A percentile compares a stretch with the other conserved stretches of the same genome.
These are phyloP conservation scores for Malurus splendens DNA, from an alignment of 2,797 vertebrate species.

Conservation along the genomic window DNA sequence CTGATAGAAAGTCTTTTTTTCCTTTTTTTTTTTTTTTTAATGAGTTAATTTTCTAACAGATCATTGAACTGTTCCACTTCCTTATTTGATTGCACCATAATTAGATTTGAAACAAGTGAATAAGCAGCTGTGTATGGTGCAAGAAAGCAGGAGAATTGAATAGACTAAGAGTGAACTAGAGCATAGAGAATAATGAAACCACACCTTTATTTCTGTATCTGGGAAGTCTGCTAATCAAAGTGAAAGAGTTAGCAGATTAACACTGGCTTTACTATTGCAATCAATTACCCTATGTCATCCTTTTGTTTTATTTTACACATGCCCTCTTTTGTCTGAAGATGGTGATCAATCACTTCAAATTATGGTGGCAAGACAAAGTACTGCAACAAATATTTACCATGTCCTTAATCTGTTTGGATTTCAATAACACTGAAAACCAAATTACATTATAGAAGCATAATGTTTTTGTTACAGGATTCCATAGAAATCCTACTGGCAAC, in stretches of 20 bases:
- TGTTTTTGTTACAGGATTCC: neutral
- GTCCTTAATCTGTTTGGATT: neutral
- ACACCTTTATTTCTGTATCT: neutral
- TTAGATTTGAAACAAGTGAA: conserved; percentile 12
- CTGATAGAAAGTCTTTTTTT: neutral
- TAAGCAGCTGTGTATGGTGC: neutral
- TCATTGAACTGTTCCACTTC: neutral
- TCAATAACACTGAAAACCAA: neutral
- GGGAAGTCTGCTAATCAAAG: neutral
- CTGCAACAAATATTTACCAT: neutral
- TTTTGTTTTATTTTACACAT: neutral
- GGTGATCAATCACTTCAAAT: neutral
- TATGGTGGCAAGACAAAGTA: neutral
- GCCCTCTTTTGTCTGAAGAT: neutral
- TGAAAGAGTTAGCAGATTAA: neutral
- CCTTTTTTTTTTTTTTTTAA: neutral
- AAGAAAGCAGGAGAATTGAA: neutral
- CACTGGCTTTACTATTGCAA: neutral
- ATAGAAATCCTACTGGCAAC: neutral
- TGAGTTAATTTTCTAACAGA: neutral
- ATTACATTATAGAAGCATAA: neutral
- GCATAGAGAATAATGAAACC: neutral
- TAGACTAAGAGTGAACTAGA: neutral
- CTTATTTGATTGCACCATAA: neutral
- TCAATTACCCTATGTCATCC: neutral